Conservation (phyloP, 2,113 vertebrate species). For the Dicrurus megarhynchus region DNA sequence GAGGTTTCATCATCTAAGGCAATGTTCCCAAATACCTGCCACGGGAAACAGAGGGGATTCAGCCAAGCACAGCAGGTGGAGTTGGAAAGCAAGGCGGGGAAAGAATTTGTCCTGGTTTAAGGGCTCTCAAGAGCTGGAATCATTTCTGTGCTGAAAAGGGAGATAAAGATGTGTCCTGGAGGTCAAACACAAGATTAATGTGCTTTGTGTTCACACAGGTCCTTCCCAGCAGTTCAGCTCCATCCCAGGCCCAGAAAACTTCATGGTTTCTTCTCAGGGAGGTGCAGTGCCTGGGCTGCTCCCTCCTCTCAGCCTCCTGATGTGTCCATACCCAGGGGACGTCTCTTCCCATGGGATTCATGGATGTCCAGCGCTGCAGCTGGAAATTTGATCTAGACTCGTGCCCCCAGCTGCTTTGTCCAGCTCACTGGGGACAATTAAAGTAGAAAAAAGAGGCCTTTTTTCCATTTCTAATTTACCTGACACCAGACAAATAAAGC, state of each 20-base stretch:
- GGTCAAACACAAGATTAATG: background rate
- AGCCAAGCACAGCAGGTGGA: background rate
- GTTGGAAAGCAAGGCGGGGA: background rate
- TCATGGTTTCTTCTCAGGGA: background rate
- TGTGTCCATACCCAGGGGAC: accelerated
- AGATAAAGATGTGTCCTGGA: background rate
- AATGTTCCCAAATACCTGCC: slow-evolving; percentile 96
- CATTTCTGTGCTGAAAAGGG: background rate
- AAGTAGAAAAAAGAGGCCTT: background rate
- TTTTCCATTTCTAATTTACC: background rate
- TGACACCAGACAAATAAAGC: background rate
- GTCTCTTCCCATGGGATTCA: accelerated
- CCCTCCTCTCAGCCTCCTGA: background rate
- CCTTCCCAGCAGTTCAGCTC: background rate
- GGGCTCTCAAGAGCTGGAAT: background rate
- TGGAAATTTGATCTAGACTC: background rate
- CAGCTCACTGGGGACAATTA: background rate
- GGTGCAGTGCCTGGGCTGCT: background rate
- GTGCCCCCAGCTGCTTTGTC: background rate
- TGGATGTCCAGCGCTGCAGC: background rate
- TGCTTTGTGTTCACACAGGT: background rate
- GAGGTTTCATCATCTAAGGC: slow-evolving; percentile 86
- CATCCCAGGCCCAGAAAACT: background rate
- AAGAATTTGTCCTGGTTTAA: background rate
- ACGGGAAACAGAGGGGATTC: background rate